Conservation (phyloP, 2,888 invertebrate genomes). For the Sminthurides aquaticus region DNA sequence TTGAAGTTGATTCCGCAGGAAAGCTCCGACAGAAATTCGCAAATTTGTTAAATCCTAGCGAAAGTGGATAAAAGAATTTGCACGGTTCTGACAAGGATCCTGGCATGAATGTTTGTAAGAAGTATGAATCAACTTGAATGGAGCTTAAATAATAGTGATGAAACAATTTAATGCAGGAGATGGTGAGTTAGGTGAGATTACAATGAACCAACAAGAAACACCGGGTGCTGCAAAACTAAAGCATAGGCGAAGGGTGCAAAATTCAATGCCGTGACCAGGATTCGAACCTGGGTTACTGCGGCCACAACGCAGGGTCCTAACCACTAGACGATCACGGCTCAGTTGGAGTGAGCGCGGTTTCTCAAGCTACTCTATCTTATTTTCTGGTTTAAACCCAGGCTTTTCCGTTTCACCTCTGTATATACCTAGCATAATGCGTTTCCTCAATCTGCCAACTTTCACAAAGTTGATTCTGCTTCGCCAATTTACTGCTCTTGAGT, state of each 20-base stretch:
- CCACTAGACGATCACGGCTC: slow-evolving; percentile 66
- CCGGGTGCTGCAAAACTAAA: too few relatives aligned
- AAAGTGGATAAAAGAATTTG: too few relatives aligned
- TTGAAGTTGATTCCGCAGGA: too few relatives aligned
- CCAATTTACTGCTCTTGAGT: neutral
- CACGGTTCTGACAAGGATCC: too few relatives aligned
- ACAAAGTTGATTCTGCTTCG: neutral
- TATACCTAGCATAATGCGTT: neutral
- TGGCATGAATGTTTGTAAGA: too few relatives aligned
- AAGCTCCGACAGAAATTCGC: too few relatives aligned
- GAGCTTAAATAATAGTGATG: too few relatives aligned
- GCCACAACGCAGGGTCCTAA: slow-evolving; percentile 70
- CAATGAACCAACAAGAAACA: too few relatives aligned
- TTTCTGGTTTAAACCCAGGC: neutral
- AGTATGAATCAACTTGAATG: too few relatives aligned
- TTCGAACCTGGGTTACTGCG: slow-evolving; percentile 71
- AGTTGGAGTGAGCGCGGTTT: neutral
- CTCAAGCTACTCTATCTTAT: neutral
- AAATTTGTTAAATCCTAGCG: too few relatives aligned
- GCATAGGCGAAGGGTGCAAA: slow-evolving; percentile 12
- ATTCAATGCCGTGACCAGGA: slow-evolving; percentile 59
- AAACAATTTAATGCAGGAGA: too few relatives aligned
- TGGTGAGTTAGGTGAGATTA: too few relatives aligned
- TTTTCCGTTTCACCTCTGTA: neutral
- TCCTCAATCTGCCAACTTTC: neutral